Evolutionary conservation across 2,797 vertebrate species (phyloP).

Genomic region (Thaleichthys pacificus): DNA sequence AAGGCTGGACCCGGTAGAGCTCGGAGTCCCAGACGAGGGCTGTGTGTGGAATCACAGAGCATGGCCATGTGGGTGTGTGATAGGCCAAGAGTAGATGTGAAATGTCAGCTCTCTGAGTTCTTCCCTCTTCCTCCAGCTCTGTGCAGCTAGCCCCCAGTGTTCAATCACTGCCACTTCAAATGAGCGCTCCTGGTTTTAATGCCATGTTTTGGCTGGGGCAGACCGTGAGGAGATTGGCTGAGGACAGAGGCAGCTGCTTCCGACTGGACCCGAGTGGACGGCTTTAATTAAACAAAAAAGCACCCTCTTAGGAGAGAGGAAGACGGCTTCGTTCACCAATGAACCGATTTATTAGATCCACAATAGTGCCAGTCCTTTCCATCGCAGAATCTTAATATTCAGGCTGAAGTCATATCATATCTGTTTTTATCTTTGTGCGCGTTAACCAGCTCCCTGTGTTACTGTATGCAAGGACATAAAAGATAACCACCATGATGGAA

Average conservation of each 20-base stretch:
- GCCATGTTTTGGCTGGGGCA: slow-evolving; percentile 19
- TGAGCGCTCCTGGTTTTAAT: slow-evolving; percentile 37
- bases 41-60: slow-evolving; percentile 9
- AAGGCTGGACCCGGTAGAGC: slow-evolving; percentile 1
- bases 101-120: slow-evolving; percentile 51
- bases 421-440: slow-evolving; percentile 2
- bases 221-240: slow-evolving; percentile 15
- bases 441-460: not conserved
- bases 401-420: slow-evolving; percentile 14
- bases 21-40: not conserved
- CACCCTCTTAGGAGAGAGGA: not conserved
- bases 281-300: slow-evolving; percentile 35
- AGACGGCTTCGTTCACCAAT: slow-evolving; percentile 32
- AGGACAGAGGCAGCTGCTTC: slow-evolving; percentile 18
- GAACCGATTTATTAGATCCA: not conserved
- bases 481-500: too few relatives aligned
- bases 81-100: slow-evolving; percentile 53
- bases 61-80: slow-evolving; percentile 21
- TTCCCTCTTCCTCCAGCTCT: slow-evolving; percentile 16
- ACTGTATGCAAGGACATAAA: not conserved
- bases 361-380: not conserved
- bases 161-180: slow-evolving; percentile 49
- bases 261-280: slow-evolving; percentile 16
- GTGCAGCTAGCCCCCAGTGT: slow-evolving; percentile 29
- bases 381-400: slow-evolving; percentile 1